phyloP scores from a whole-genome alignment of 2,797 vertebrate genomes.

The Forpus xanthops region DNA sequence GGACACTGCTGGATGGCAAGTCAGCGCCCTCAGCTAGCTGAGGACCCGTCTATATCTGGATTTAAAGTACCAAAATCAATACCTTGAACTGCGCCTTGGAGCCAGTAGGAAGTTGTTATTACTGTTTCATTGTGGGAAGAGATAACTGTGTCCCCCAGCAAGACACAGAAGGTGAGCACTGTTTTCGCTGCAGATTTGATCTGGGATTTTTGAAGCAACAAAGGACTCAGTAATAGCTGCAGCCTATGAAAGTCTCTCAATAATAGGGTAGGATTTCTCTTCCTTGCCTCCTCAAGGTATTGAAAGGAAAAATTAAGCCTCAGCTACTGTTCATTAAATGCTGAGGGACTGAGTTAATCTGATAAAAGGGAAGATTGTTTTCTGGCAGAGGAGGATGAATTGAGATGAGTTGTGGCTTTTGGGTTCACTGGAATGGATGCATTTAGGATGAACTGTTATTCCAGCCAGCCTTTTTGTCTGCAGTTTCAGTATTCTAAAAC shows the following conservation, averaged over 20 bases:
- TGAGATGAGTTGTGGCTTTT: neutral
- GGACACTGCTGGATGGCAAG: rapidly evolving
- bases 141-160: neutral
- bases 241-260: neutral
- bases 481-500: constrained; percentile 33
- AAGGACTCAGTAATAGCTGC: neutral
- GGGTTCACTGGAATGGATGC: neutral
- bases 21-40: neutral
- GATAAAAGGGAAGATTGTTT: neutral
- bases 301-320: neutral
- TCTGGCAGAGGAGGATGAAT: neutral
- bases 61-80: neutral
- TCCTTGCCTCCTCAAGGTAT: neutral
- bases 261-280: neutral
- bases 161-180: neutral
- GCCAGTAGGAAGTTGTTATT: neutral
- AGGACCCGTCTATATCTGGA: neutral
- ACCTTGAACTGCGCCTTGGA: neutral
- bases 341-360: neutral
- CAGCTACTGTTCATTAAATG: neutral
- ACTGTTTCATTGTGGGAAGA: neutral
- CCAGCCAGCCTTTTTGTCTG: neutral
- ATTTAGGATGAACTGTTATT: neutral
- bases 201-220: neutral
- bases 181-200: neutral